phyloP scores from a whole-genome alignment of 2,797 vertebrate genomes.

The Phoeniculus purpureus region DNA sequence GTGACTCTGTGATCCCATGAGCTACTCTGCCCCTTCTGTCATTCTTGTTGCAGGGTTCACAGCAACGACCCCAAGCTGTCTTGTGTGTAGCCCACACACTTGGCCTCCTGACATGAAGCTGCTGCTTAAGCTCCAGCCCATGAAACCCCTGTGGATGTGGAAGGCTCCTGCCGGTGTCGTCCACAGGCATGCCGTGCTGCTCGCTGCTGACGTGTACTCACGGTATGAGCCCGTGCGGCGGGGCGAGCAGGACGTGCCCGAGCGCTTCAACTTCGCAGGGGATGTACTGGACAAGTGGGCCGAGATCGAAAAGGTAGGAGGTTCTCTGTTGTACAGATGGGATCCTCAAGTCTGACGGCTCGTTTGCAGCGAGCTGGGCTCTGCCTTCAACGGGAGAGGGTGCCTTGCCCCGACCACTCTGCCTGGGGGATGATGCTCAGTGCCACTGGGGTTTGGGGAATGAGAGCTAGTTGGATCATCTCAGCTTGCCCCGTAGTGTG shows the following conservation, averaged over 20 bases:
- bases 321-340: neutral
- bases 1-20: no score
- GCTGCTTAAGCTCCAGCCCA: constrained; percentile 1
- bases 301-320: constrained; percentile 78
- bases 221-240: constrained; percentile 63
- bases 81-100: neutral
- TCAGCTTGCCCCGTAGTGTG: no score
- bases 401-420: no score
- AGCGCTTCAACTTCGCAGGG: constrained; percentile 82
- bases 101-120: constrained; percentile 49
- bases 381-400: neutral
- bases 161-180: neutral
- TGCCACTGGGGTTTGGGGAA: no score
- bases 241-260: constrained; percentile 70
- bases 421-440: no score
- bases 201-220: constrained; percentile 64
- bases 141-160: constrained; percentile 4
- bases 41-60: neutral
- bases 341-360: neutral
- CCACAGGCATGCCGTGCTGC: neutral
- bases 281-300: constrained; percentile 84
- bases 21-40: neutral
- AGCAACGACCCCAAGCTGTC: neutral
- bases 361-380: neutral
- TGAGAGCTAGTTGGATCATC: no score